phyloP scores from a whole-genome alignment of 1,140 invertebrate species.

The Lepidurus packardi region DNA sequence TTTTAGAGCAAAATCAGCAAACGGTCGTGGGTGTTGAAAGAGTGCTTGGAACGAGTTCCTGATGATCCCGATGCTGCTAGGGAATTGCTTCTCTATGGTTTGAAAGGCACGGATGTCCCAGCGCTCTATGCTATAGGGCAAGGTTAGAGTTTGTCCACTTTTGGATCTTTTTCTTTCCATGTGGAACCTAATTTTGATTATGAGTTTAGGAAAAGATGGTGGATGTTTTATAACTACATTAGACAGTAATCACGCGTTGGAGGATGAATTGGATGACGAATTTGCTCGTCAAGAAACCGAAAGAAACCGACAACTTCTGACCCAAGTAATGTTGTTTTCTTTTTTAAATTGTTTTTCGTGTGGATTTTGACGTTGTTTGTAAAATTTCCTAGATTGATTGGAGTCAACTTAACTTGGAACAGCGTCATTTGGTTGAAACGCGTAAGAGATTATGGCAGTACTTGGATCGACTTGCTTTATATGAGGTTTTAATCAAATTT shows the following conservation, averaged over 20 bases:
- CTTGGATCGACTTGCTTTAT: conserved; percentile 59
- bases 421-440: conserved; percentile 54
- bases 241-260: conserved; percentile 33
- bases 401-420: conserved; percentile 49
- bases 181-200: background rate
- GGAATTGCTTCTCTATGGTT: conserved; percentile 67
- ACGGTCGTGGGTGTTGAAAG: conserved; percentile 72
- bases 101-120: conserved; percentile 61
- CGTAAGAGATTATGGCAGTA: conserved; percentile 56
- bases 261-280: conserved; percentile 29
- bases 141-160: conserved; percentile 39
- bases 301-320: conserved; percentile 14
- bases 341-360: no score
- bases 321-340: conserved; percentile 22
- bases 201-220: background rate
- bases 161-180: no score
- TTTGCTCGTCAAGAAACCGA: conserved; percentile 17
- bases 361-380: background rate
- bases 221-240: conserved; percentile 26
- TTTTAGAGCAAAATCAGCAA: conserved; percentile 64
- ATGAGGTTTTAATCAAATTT: conserved; percentile 49
- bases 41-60: conserved; percentile 69
- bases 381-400: conserved; percentile 40
- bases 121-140: conserved; percentile 52
- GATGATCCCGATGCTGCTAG: conserved; percentile 63